Conservation (phyloP, 2,888 invertebrate genomes). For the Andrena trimmerana region DNA sequence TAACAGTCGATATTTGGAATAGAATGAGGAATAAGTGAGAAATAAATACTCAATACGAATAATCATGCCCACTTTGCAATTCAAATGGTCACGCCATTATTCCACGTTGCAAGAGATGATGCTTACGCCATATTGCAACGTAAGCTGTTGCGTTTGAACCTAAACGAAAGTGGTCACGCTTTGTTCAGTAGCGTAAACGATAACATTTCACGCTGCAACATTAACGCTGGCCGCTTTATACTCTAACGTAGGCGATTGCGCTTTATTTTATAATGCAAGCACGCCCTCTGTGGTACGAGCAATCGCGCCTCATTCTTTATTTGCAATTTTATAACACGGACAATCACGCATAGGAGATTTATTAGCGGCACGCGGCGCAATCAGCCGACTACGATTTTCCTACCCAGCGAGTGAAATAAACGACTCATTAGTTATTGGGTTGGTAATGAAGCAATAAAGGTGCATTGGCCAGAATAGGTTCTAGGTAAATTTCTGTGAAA, state of each 20-base stretch:
- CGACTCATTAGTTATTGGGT: constrained; percentile 8
- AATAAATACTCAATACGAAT: no score
- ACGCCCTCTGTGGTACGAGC: not conserved
- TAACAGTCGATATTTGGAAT: no score
- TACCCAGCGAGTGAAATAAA: constrained; percentile 3
- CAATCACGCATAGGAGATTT: constrained; percentile 11
- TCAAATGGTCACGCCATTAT: no score
- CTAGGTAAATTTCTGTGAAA: not conserved
- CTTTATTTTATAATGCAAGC: not conserved
- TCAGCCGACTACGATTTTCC: not conserved
- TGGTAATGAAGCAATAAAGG: not conserved
- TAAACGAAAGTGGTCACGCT: not conserved
- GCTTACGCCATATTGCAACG: not conserved
- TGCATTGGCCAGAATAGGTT: not conserved
- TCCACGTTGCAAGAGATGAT: no score
- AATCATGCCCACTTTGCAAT: no score
- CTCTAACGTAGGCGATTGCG: not conserved
- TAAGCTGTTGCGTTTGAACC: not conserved
- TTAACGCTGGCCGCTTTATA: no score
- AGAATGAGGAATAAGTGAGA: no score
- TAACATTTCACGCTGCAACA: no score
- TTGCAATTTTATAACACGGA: not conserved
- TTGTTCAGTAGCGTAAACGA: not conserved
- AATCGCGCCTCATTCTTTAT: not conserved
- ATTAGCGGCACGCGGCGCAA: not conserved